Conservation (phyloP, 2,888 invertebrate species). For the Cinara cedri region DNA sequence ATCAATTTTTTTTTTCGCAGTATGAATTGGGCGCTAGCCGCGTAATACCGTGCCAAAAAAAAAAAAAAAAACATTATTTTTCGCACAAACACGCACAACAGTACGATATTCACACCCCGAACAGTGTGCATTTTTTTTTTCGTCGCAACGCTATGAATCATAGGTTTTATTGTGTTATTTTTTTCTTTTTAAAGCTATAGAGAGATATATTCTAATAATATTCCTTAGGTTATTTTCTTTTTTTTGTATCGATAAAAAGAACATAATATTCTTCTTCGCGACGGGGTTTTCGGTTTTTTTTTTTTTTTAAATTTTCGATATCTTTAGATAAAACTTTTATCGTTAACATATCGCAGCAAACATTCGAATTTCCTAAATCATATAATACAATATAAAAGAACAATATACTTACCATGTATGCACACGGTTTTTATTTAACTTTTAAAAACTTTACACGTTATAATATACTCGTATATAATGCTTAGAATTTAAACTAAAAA, state of each 20-base stretch:
- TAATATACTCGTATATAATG: background rate
- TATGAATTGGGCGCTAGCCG: constrained; percentile 14
- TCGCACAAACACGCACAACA: background rate
- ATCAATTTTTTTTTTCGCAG: constrained; percentile 49
- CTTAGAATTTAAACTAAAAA: background rate
- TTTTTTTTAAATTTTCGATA: background rate
- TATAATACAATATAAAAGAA: no score
- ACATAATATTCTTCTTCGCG: background rate
- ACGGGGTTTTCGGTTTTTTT: background rate
- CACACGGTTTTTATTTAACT: background rate
- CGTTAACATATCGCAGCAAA: background rate
- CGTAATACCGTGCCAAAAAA: constrained; percentile 28
- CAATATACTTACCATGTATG: no score
- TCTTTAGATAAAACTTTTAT: background rate
- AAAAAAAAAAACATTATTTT: background rate
- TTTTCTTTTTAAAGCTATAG: background rate
- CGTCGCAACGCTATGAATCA: constrained; percentile 22
- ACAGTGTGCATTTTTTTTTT: constrained; percentile 14
- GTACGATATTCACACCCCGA: constrained; percentile 31
- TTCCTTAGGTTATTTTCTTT: no score
- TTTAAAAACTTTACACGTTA: background rate
- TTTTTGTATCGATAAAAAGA: constrained; percentile 27
- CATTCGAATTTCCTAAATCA: background rate
- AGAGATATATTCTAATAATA: constrained; percentile 23
- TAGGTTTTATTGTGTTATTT: background rate